Evolutionary conservation across 1,140 invertebrate species (phyloP), one percentile per base, ranked within the genome.

Genomic region (Sarcophaga peregrina): DNA sequence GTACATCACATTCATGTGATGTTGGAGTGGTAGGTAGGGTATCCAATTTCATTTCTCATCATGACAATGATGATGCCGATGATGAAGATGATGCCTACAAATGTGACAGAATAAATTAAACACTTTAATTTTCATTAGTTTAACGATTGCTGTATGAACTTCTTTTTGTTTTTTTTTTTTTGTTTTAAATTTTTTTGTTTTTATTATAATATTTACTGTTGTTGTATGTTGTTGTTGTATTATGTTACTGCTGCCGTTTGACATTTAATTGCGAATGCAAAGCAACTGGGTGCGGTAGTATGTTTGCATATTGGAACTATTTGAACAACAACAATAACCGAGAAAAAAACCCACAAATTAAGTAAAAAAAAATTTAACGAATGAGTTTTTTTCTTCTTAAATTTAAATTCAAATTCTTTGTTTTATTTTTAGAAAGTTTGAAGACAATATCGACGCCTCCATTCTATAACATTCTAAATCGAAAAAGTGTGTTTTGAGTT

Each of bases 101-200:
- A 54, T 11, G 9, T 54, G 52, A 1, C 52, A 54, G 1, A 37
- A 4, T 37, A 37, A 11, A 15, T 7, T 37, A 62, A 62, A 13
- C 58, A 62, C 7, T 62, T 62, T 62, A 62, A 62, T 62, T 62
- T 62, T 62, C 58, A 62, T 13, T 62, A 62, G 15, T 15, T 62
- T 10, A 15, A 62, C 20, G 9, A 62, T 37, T 37, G 58, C 15
- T 62, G 58, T n/a, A 37, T 37, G 25, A 37, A 37, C 25, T 37
- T 37, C 4, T 37, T 37, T 37, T 15, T n/a, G 25, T 37, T 37
- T 37, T 37, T 13, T 15, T 62, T 1, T 62, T 15, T 62, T 10
- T 7, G 58, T n/a, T 62, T 13, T 62, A 1, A 5, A 3, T 54
- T 54, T 54, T 54, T 2, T 54, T 54, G 1, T 54, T 54, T 54